Evolutionary conservation across 2,113 vertebrate genomes (phyloP).

Genomic region (Megalops atlanticus): DNA sequence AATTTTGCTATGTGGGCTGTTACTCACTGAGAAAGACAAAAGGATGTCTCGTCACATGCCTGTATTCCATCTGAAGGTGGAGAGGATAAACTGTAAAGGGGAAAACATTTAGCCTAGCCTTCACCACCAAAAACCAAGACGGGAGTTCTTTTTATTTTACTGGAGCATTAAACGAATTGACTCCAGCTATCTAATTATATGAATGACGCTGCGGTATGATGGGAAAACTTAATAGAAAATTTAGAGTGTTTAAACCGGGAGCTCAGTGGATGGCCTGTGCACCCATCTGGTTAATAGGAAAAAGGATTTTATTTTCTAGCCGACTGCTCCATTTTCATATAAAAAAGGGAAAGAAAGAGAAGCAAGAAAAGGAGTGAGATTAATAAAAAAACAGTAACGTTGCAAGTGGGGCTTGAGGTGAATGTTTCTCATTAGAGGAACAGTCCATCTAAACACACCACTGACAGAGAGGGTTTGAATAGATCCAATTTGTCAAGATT

Average conservation of each 20-base stretch:
- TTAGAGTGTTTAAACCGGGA: slow-evolving; percentile 52
- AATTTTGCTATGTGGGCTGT: too few relatives aligned
- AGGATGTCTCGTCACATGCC: too few relatives aligned
- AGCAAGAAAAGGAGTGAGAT: neutral
- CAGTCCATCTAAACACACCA: slow-evolving; percentile 35
- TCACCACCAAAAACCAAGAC: neutral
- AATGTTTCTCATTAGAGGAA: slow-evolving; percentile 34
- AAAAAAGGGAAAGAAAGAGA: slow-evolving; percentile 20
- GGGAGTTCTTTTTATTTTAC: neutral
- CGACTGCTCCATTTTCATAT: slow-evolving; percentile 69
- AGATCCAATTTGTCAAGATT: slow-evolving; percentile 35
- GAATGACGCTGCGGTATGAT: slow-evolving; percentile 53
- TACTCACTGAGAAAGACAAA: too few relatives aligned
- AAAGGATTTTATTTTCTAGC: slow-evolving; percentile 70
- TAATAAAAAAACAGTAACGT: slow-evolving; percentile 7
- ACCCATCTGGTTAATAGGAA: slow-evolving; percentile 70
- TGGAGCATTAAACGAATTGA: slow-evolving; percentile 30
- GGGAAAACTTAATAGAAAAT: slow-evolving; percentile 68
- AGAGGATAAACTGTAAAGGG: neutral
- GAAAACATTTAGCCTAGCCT: neutral
- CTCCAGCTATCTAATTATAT: slow-evolving; percentile 52
- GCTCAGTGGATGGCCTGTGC: slow-evolving; percentile 53
- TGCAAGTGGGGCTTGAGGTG: slow-evolving; percentile 45
- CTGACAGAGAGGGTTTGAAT: slow-evolving; percentile 41
- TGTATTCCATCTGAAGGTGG: neutral